Conservation (phyloP, 1,140 invertebrate genomes). For the Himalopsyche phryganea region DNA sequence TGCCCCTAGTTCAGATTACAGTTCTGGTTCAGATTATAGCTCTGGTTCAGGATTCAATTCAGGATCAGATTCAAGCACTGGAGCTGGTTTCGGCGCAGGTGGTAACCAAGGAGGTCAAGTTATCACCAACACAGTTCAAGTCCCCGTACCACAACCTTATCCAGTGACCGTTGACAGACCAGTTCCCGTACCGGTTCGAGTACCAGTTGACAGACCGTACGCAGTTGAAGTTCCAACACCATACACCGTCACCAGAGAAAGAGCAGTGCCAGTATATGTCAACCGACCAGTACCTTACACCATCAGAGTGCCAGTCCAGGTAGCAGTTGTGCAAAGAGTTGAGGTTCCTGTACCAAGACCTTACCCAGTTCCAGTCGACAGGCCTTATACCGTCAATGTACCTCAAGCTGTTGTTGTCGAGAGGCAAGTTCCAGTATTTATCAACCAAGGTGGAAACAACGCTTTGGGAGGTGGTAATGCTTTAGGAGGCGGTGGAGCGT, state of each 20-base stretch:
- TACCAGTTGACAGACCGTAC: constrained; percentile 56
- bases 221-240: constrained; percentile 54
- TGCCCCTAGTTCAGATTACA: too few species aligned
- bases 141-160: constrained; percentile 44
- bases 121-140: constrained; percentile 29
- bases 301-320: constrained; percentile 50
- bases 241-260: constrained; percentile 57
- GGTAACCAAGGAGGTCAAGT: constrained; percentile 24
- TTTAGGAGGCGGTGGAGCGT: too few species aligned
- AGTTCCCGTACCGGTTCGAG: constrained; percentile 56
- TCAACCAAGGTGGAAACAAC: constrained; percentile 36
- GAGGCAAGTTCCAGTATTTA: constrained; percentile 30
- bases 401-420: constrained; percentile 21
- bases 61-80: constrained; percentile 13
- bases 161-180: constrained; percentile 34
- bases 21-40: neutral
- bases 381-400: constrained; percentile 23
- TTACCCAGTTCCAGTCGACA: constrained; percentile 23
- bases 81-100: constrained; percentile 22
- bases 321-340: constrained; percentile 14
- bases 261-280: constrained; percentile 54
- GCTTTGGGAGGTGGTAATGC: constrained; percentile 29
- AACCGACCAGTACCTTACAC: constrained; percentile 57
- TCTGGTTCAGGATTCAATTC: neutral
- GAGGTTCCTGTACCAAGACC: constrained; percentile 20